These are phyloP conservation scores for Cossypha heuglini DNA, from an alignment of 2,797 vertebrate species.

Conservation along the genomic window DNA sequence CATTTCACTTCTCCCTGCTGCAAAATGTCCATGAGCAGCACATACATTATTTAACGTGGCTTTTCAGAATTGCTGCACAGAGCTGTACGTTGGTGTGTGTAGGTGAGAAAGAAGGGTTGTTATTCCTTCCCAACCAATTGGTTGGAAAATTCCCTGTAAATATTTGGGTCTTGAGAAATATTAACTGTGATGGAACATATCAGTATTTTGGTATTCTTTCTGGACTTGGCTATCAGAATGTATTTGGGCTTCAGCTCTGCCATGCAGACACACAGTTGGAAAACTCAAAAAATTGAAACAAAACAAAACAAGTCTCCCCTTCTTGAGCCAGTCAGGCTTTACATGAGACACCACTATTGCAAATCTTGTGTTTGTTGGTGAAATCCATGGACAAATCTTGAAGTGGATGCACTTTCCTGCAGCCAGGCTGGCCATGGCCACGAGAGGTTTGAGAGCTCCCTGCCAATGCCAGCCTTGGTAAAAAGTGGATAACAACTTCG, in stretches of 20 bases:
- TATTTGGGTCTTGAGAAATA: not conserved
- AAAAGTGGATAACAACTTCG: not conserved
- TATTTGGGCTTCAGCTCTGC: not conserved
- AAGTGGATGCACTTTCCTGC: not conserved
- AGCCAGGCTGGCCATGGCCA: not conserved
- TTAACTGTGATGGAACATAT: not conserved
- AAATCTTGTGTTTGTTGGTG: not conserved
- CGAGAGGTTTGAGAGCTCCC: not conserved
- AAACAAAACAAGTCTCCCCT: not conserved
- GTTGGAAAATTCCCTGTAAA: not conserved
- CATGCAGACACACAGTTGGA: not conserved
- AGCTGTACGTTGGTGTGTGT: not conserved
- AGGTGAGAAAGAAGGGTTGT: not conserved
- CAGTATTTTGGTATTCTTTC: not conserved
- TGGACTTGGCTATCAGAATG: not conserved
- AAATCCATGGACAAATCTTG: not conserved
- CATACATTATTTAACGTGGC: conserved; percentile 1
- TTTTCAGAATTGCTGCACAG: not conserved
- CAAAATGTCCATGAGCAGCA: not conserved
- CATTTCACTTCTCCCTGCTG: not conserved
- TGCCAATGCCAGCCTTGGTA: not conserved
- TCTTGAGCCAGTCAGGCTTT: not conserved
- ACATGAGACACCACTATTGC: not conserved
- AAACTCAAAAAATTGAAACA: not conserved
- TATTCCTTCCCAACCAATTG: not conserved